phyloP scores from a whole-genome alignment of 2,888 invertebrate genomes.

The Drosophila setosimentum region DNA sequence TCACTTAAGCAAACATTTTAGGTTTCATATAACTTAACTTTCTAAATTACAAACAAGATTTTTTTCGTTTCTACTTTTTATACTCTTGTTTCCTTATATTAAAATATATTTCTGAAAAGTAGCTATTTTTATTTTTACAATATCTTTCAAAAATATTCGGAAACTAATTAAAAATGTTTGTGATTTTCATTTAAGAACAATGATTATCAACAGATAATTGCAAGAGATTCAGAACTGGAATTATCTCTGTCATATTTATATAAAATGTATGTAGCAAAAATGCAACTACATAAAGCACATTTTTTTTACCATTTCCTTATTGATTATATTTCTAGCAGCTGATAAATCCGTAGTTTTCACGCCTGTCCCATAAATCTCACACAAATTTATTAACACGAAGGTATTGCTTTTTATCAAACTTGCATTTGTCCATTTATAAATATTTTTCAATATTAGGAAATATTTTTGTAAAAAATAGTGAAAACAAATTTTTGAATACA shows the following conservation, averaged over 20 bases:
- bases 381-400: too few relatives aligned
- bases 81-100: neutral
- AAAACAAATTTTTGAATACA: too few relatives aligned
- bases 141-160: neutral
- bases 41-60: neutral
- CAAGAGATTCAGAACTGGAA: neutral
- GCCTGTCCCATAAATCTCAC: conserved; percentile 5
- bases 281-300: neutral
- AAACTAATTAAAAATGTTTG: neutral
- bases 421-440: neutral
- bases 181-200: neutral
- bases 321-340: neutral
- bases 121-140: neutral
- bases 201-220: conserved; percentile 27
- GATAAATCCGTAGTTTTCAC: too few relatives aligned
- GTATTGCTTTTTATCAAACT: neutral
- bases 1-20: neutral
- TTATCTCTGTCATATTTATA: neutral
- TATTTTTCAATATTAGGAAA: neutral
- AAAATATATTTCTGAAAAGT: neutral
- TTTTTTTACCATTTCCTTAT: conserved; percentile 2
- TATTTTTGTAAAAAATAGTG: too few relatives aligned
- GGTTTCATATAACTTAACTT: neutral
- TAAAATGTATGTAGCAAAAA: neutral
- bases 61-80: neutral